Base-by-base conservation (phyloP, 1,140 invertebrate genomes). In the Mamestra configurata region DNA sequence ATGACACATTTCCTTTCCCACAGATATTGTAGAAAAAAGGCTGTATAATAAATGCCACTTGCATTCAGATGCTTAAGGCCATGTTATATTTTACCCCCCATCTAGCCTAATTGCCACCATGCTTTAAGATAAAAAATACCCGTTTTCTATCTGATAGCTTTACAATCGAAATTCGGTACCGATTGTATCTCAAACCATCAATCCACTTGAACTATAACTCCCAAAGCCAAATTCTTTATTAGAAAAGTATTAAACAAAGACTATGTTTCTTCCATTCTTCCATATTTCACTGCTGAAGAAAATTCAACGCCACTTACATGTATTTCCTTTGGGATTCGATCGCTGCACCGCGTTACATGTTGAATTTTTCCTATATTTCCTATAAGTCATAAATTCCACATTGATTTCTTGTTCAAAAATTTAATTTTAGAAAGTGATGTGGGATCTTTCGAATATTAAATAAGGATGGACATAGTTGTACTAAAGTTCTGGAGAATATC, bases 231-330 rank as follows among this genome's bases (percentile, higher is more conserved):
- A 49, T 49, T 11, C 1, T 71, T 71, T 71, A 31, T 51, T 51
- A 71, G 15, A 1, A 46, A 20, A 57, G 49, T 27, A 10, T 73
- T 37, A 55, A 57, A 57, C 49, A 73, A 73, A 55, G 51, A 73
- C 55, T 11, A 27, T 10, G 8, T 22, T 40, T 20, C 31, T 8
- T 20, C 31, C 10, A 57, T 40, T 20, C 31, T 8, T 20, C 31
- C n/a, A 73, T 73, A 57, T 73, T n/a, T 73, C 10, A 55, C 43
- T 53, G 68, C 46, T 51, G 51, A 15, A 46, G 66, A 70, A 49
- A 70, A 73, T 55, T 51, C 49, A 40, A 40, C 51, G 11, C 24
- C 70, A 73, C 70, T 70, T 73, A 71, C 27, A 27, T 18, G n/a
- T 35, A 51, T 71, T 71, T 71, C 43, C 68, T 71, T 5, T 18